Evolutionary conservation across 2,888 invertebrate species (phyloP), one percentile per base, ranked within the genome.

Genomic region (Scotopteryx bipunctaria): DNA sequence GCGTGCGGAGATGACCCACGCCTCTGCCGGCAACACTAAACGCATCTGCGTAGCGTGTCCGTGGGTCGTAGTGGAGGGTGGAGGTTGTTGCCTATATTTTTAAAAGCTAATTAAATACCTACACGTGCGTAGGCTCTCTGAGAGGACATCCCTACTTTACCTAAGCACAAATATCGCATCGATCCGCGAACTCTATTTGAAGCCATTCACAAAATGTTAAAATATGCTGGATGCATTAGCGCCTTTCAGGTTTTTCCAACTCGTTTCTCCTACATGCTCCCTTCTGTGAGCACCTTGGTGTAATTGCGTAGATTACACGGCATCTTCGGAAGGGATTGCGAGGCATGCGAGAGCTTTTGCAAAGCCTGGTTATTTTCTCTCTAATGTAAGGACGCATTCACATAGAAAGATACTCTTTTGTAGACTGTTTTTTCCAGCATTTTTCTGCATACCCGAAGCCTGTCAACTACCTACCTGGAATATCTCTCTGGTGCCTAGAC

Each of bases 121-220:
- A n/a, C n/a, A n/a, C n/a, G n/a, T n/a, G n/a, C n/a, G n/a, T n/a
- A n/a, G n/a, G n/a, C n/a, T n/a, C n/a, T n/a, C 59, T 46, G 62
- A 71, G 75, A 71, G 76, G 70, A 65, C 67, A 69, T 64, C 69
- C 72, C 73, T 75, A 78, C 76, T 80, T 76, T 57, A 64, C 71
- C 70, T 62, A 58, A 51, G 62, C 64, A 57, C 66, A 63, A 62
- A 68, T 38, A 15, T 33, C 25, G 19, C 21, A 46, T 46, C 53
- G 49, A 50, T 55, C 29, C 32, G 19, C 37, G 35, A 42, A 43
- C 27, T 45, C n/a, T 37, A 57, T 43, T 52, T 52, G 33, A 37
- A 45, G 45, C 17, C 31, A 46, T 52, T 29, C 31, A 31, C 29
- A 11, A 46, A 32, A 40, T 50, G 43, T 38, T 15, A 32, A n/a